phyloP scores from a whole-genome alignment of 2,797 vertebrate genomes.

The Poeciliopsis gracilis region DNA sequence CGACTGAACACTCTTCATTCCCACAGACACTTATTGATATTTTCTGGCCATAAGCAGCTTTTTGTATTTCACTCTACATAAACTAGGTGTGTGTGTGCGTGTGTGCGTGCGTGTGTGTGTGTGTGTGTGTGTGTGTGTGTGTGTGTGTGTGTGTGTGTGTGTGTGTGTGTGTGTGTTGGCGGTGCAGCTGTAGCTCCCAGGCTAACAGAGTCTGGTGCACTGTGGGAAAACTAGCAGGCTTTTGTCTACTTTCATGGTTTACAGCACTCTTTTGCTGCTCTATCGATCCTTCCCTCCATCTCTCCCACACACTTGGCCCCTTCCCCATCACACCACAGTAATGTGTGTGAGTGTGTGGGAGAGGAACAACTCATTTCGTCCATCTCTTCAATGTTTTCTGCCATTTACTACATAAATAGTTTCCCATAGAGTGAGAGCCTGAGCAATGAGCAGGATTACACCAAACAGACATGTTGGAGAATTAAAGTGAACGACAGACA shows the following conservation, averaged over 20 bases:
- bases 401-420: conserved; percentile 55
- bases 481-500: neutral
- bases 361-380: conserved; percentile 56
- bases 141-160: neutral
- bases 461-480: neutral
- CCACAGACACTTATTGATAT: conserved; percentile 65
- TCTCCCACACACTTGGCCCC: conserved; percentile 76
- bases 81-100: conserved; percentile 29
- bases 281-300: conserved; percentile 77
- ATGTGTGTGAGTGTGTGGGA: conserved; percentile 68
- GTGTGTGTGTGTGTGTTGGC: conserved; percentile 41
- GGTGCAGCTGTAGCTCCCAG: conserved; percentile 67
- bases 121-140: no score
- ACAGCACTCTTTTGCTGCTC: conserved; percentile 76
- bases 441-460: neutral
- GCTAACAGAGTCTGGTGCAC: conserved; percentile 71
- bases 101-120: conserved; percentile 15
- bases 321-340: conserved; percentile 43
- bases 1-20: conserved; percentile 41
- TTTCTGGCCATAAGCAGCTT: conserved; percentile 57
- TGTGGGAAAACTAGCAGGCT: conserved; percentile 78
- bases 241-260: conserved; percentile 81
- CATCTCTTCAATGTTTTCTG: conserved; percentile 55
- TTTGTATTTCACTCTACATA: conserved; percentile 36
- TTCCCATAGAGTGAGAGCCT: conserved; percentile 40